Conservation (phyloP, 2,113 vertebrate species). For the Hylia prasina region DNA sequence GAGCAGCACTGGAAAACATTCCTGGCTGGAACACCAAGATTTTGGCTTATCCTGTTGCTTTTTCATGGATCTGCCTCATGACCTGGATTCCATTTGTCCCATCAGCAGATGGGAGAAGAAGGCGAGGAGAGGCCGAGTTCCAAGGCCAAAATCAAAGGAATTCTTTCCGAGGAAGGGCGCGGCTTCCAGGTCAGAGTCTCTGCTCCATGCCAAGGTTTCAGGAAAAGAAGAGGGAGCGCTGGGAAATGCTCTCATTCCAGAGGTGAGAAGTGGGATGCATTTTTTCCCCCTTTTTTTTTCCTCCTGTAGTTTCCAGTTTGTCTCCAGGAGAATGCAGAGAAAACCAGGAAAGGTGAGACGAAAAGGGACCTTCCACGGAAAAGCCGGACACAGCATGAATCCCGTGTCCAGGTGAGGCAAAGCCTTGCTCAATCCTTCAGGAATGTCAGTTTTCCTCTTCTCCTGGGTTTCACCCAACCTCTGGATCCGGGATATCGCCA, state of each 20-base stretch:
- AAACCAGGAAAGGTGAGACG: neutral
- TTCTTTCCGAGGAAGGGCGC: neutral
- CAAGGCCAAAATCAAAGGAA: neutral
- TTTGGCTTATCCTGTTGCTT: accelerated
- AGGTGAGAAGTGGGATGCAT: neutral
- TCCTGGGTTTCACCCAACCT: neutral
- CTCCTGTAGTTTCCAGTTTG: neutral
- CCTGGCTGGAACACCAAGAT: neutral
- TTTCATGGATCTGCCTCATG: neutral
- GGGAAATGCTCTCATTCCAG: neutral
- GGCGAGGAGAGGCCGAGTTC: neutral
- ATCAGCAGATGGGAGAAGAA: neutral
- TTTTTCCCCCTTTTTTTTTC: neutral
- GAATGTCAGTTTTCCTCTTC: neutral
- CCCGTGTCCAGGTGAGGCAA: neutral
- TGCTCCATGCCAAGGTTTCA: neutral
- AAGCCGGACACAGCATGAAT: neutral
- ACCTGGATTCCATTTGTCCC: neutral
- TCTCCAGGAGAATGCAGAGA: accelerated
- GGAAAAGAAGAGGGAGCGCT: neutral
- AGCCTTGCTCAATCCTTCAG: neutral
- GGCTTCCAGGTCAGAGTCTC: neutral
- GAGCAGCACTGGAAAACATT: neutral
- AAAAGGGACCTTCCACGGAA: neutral
- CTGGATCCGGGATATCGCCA: neutral